Percentiles rank a stretch among this genome's conserved stretches.
phyloP scores from a whole-genome alignment of 2,888 invertebrate species.

The Netelia melanura region DNA sequence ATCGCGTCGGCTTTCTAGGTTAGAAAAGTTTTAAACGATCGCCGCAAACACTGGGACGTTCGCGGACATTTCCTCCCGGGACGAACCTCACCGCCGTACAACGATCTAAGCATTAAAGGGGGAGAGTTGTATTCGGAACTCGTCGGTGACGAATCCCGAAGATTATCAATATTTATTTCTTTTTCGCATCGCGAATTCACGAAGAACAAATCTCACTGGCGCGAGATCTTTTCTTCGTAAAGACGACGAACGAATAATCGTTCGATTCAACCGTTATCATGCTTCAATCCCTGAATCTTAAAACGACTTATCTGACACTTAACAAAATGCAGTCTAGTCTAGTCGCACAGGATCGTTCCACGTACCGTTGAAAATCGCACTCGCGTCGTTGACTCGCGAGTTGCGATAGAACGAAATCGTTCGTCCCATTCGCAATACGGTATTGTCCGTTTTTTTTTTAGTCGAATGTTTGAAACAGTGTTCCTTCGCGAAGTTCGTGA shows the following conservation, averaged over 20 bases:
- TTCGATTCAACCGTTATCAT: conserved; percentile 31
- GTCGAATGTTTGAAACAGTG: conserved; percentile 15
- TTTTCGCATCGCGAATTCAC: conserved; percentile 40
- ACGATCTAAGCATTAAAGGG: conserved; percentile 61
- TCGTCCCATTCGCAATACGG: conserved; percentile 51
- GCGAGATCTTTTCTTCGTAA: conserved; percentile 30
- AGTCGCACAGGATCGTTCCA: conserved; percentile 47
- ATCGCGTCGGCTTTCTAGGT: conserved; percentile 38
- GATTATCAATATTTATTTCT: conserved; percentile 23
- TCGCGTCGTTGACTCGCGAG: conserved; percentile 42
- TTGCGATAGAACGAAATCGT: not conserved
- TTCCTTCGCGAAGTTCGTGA: conserved; percentile 21
- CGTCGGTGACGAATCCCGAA: conserved; percentile 23
- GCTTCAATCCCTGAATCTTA: conserved; percentile 51
- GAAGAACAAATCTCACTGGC: conserved; percentile 22
- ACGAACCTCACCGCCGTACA: conserved; percentile 50
- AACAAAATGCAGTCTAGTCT: conserved; percentile 59
- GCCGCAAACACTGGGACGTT: conserved; percentile 13
- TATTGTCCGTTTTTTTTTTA: conserved; percentile 58
- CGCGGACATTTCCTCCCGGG: conserved; percentile 30
- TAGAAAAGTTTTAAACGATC: conserved; percentile 56
- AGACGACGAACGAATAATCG: conserved; percentile 36
- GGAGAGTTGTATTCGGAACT: conserved; percentile 10
- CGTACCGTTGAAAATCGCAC: conserved; percentile 55
- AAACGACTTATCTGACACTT: conserved; percentile 59